Percentiles rank a stretch among this genome's conserved stretches.
Evolutionary conservation across 2,888 invertebrate species (phyloP).

Genomic region (Polydrusus pterygomalis): DNA sequence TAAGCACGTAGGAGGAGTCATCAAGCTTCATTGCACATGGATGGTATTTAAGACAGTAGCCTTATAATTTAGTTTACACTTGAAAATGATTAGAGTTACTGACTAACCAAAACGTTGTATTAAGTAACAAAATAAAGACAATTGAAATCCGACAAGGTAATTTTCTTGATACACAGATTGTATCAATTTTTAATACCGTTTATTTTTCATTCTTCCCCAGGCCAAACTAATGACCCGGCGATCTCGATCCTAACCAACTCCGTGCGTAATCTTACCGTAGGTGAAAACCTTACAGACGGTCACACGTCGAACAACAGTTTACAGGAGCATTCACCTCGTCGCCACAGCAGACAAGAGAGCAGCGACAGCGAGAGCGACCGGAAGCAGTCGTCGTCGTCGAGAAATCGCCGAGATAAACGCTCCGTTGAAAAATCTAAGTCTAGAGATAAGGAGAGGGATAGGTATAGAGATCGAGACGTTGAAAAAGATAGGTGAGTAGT

Average conservation of each 20-base stretch:
- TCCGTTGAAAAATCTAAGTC: constrained; percentile 54
- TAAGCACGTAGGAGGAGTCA: too few relatives aligned
- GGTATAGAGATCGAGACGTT: constrained; percentile 55
- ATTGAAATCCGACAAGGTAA: too few relatives aligned
- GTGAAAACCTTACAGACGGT: constrained; percentile 66
- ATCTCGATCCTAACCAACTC: constrained; percentile 58
- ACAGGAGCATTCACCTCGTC: constrained; percentile 57
- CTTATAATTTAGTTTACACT: too few relatives aligned
- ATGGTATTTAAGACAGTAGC: too few relatives aligned
- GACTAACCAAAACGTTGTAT: too few relatives aligned
- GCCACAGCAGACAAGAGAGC: constrained; percentile 66
- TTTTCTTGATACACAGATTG: too few relatives aligned
- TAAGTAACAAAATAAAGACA: too few relatives aligned
- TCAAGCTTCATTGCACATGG: too few relatives aligned
- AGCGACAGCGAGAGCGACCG: constrained; percentile 66
- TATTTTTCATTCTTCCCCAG: constrained; percentile 7
- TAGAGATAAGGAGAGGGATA: constrained; percentile 56
- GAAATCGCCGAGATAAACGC: constrained; percentile 54
- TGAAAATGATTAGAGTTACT: too few relatives aligned
- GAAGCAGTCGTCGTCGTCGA: constrained; percentile 53
- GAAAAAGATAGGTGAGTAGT: constrained; percentile 58
- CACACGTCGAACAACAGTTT: constrained; percentile 59
- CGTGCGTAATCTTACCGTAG: constrained; percentile 68
- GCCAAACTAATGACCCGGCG: constrained; percentile 34
- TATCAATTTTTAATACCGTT: background rate